Evolutionary conservation across 2,888 invertebrate species (phyloP).

Genomic region (Spodoptera exigua): DNA sequence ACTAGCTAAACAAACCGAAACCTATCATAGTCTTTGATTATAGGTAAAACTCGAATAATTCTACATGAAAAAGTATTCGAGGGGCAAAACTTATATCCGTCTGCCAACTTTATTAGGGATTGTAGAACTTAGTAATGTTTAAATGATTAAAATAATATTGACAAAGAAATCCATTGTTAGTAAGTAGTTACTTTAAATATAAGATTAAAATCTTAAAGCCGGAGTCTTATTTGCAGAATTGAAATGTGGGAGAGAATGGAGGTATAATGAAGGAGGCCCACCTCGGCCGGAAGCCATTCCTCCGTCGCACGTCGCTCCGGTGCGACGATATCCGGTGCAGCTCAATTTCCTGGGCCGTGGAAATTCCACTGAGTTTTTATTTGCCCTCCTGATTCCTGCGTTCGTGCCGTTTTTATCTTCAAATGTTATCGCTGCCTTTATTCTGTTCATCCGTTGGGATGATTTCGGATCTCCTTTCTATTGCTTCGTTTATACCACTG

Average conservation of each 20-base stretch:
- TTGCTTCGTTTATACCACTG: constrained; percentile 33
- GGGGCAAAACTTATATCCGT: background rate
- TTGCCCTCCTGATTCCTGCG: constrained; percentile 74
- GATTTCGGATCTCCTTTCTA: constrained; percentile 56
- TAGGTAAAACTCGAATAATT: constrained; percentile 13
- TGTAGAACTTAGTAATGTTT: background rate
- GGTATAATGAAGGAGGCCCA: constrained; percentile 81
- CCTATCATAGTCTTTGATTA: constrained; percentile 16
- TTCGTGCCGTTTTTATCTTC: constrained; percentile 66
- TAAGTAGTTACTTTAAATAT: constrained; percentile 17
- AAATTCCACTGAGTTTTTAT: constrained; percentile 79
- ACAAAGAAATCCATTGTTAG: background rate
- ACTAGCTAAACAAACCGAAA: constrained; percentile 27
- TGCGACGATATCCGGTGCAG: constrained; percentile 87
- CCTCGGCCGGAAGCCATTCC: constrained; percentile 83
- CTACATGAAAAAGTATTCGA: background rate
- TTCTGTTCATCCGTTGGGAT: constrained; percentile 44
- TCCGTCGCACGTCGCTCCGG: constrained; percentile 84
- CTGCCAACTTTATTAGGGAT: background rate
- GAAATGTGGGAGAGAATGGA: constrained; percentile 70
- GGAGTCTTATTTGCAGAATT: constrained; percentile 54
- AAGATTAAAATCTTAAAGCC: constrained; percentile 11
- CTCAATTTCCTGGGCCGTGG: constrained; percentile 85
- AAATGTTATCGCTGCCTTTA: constrained; percentile 60
- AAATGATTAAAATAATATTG: background rate